Conservation (phyloP, 2,797 vertebrate species). For the Sebastes hubbsi region DNA sequence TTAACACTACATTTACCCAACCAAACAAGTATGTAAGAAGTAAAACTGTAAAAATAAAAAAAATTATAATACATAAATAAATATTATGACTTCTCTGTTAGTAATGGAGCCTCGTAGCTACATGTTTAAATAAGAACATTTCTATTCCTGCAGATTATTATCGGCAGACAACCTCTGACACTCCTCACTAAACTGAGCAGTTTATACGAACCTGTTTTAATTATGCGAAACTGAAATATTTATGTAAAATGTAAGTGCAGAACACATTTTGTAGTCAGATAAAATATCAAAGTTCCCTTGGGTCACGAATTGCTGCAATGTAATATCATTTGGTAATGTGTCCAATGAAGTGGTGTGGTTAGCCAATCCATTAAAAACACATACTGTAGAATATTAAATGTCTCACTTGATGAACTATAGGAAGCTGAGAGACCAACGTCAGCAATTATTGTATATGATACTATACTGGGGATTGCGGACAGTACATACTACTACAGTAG, state of each 20-base stretch:
- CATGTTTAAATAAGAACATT: not conserved
- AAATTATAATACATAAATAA: not conserved
- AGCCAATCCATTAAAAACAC: not conserved
- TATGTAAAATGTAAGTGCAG: not conserved
- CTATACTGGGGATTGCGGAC: conserved; percentile 8
- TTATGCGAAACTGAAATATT: not conserved
- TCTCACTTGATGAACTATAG: not conserved
- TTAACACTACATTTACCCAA: not conserved
- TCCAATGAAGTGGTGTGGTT: not conserved
- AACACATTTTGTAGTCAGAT: not conserved
- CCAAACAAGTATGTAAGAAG: not conserved
- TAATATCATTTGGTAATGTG: not conserved
- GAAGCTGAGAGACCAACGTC: not conserved
- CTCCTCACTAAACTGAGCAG: not conserved
- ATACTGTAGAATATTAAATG: not conserved
- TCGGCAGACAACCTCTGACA: not conserved
- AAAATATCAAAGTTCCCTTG: not conserved
- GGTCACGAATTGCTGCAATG: not conserved
- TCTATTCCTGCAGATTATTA: not conserved
- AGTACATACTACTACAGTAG: conserved; percentile 10
- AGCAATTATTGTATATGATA: conserved; percentile 17
- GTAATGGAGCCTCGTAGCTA: not conserved
- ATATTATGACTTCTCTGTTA: not conserved
- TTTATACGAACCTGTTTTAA: not conserved
- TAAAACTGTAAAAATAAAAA: not conserved